Percentiles rank a stretch among this genome's conserved stretches.
Evolutionary conservation across 2,888 invertebrate genomes (phyloP).

Genomic region (Alloplasta piceator): DNA sequence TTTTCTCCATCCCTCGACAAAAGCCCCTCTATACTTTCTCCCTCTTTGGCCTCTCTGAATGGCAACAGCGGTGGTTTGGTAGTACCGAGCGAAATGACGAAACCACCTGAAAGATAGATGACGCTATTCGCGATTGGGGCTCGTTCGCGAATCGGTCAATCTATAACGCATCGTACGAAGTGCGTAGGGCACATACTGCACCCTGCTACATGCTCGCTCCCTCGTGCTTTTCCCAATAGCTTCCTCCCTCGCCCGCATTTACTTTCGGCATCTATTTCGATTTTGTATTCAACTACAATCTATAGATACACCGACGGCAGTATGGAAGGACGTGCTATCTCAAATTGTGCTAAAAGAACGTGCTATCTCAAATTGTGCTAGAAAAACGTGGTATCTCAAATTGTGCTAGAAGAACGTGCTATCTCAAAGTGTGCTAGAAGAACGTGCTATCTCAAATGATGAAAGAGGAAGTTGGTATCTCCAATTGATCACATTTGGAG

Average conservation of each 20-base stretch:
- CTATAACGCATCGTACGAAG: constrained; percentile 76
- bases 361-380: too few species aligned
- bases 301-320: too few species aligned
- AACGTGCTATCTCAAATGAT: too few species aligned
- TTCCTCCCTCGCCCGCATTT: constrained; percentile 34
- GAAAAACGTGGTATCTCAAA: too few species aligned
- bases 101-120: constrained; percentile 81
- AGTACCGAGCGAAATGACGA: constrained; percentile 73
- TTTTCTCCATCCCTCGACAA: constrained; percentile 20
- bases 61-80: constrained; percentile 40
- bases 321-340: too few species aligned
- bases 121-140: constrained; percentile 75
- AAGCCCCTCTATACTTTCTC: constrained; percentile 28
- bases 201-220: constrained; percentile 41
- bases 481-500: too few species aligned
- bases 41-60: constrained; percentile 64
- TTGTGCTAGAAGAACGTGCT: too few species aligned
- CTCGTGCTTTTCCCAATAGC: constrained; percentile 28
- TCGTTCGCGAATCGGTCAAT: constrained; percentile 75
- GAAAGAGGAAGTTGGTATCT: too few species aligned
- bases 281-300: constrained; percentile 37
- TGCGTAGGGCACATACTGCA: constrained; percentile 64
- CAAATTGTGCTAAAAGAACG: too few species aligned
- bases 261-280: constrained; percentile 56
- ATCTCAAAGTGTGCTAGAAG: too few species aligned